Evolutionary conservation across 37 sponge, comb jelly and placozoan genomes (phyloP), one percentile per base, ranked within the genome.

Genomic region (Axinella damicornis): DNA sequence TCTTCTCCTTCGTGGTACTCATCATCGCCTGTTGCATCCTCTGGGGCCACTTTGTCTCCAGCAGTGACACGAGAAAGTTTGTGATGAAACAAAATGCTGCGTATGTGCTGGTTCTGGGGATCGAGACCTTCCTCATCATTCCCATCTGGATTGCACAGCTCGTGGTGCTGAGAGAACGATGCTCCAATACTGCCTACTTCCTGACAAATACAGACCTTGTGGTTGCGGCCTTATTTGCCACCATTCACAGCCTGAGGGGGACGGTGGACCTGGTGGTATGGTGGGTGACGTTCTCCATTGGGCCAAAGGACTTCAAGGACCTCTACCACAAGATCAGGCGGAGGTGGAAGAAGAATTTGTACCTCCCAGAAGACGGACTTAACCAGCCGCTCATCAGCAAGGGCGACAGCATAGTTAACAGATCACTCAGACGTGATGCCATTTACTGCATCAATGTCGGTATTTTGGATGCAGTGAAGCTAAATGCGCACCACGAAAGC

Each of bases 371-470:
- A 19, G 21, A 16, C 36, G 57, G 17, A 38, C 73, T 82, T 31
- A 5, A 61, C 16, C 86, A 64, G 28, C 86, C 83, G 0, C 52
- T 94, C 19, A 20, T 58, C 16, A 30, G 52, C 35, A 41, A 65
- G 63, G 52, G 52, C 5, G 84, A 89, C 17, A 85, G 69, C 55
- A 46, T 54, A 54, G 94, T 95, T 32, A 87, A 89, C 82, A 72
- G 71, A n/a, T 78, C 88, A 0, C 78, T 95, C 27, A 70, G 96
- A 17, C 67, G 88, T 11, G 79, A 90, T 73, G 90, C 80, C 34
- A 93, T 95, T 30, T 87, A 83, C 46, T 92, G 93, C 76, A 90
- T 90, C 76, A 95, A 87, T 62, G 39, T 82, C 28, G 96, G 94
- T 5, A 95, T 95, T 53, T 78, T 95, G 35, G 87, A 87, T 39